These are phyloP conservation scores for Bombus waltoni DNA, from an alignment of 1,140 invertebrate genomes.

Conservation along the genomic window DNA sequence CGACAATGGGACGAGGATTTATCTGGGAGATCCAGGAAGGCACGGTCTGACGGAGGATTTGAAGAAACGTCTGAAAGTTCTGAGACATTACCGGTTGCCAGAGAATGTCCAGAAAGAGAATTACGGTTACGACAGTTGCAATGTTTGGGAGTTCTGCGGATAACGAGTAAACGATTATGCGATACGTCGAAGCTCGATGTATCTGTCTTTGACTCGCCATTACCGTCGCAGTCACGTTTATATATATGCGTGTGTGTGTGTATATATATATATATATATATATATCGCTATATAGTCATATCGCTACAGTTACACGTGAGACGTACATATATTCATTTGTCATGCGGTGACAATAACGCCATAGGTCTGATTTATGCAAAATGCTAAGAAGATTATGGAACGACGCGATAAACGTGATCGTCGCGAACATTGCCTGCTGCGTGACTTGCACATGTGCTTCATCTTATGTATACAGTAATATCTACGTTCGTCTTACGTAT, in stretches of 20 bases:
- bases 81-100: slow-evolving; percentile 58
- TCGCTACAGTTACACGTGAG: too few species aligned
- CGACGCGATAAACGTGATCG: background rate
- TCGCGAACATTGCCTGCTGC: background rate
- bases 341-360: background rate
- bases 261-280: background rate
- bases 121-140: slow-evolving; percentile 66
- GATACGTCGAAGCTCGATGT: background rate
- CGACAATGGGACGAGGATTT: slow-evolving; percentile 73
- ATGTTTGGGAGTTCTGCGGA: slow-evolving; percentile 4
- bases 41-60: slow-evolving; percentile 70
- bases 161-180: background rate
- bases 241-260: too few species aligned
- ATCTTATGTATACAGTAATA: background rate
- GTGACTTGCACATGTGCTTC: background rate
- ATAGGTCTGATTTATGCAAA: slow-evolving; percentile 3
- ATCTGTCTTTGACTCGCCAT: background rate
- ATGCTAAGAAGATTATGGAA: background rate
- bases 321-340: background rate
- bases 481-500: too few species aligned
- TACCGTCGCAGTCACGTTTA: background rate
- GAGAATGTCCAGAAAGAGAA: slow-evolving; percentile 74
- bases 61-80: slow-evolving; percentile 52
- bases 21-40: slow-evolving; percentile 78
- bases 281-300: background rate